Base-by-base conservation (phyloP, 1,140 invertebrate species). In the Maconellicoccus hirsutus region DNA sequence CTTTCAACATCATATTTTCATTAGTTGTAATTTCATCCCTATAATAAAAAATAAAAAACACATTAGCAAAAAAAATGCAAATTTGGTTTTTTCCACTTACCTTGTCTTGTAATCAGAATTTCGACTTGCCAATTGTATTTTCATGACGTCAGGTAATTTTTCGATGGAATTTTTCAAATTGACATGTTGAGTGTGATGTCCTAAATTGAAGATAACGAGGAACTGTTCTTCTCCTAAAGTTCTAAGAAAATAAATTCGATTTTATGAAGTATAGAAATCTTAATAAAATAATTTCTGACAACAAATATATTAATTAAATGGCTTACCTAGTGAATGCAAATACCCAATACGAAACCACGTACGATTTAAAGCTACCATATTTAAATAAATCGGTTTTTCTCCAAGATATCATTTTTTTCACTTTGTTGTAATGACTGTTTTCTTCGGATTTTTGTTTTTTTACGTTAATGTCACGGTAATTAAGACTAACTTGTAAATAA, bases 401-500 rank as follows among this genome's bases (percentile, higher is more conserved):
- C 26, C 70, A 61, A 27, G 27, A 1, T 16, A 69, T 33, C 29
- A 73, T 29, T 38, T 29, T 61, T 59, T 72, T 73, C 25, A 59
- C 73, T 29, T 73, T 33, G 19, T 73, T 73, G 10, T 63, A 70
- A 52, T 69, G 26, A 14, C 71, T 72, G 4, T 16, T 61, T 12
- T 39, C 63, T n/a, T 29, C 59, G 19, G 70, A 22, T 69, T 73
- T 38, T 27, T 73, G 71, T 6, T 38, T 10, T 39, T 82, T 75
- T 0, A 85, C 82, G 74, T 86, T 87, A 25, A 79, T 74, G 0
- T 75, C 74, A 8, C 73, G 69, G 73, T 84, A 87, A 73, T 85
- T 80, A 0, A 79, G 73, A 74, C 83, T 81, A 0, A 88, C 77
- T 1, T 89, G 89, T 7, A 92, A 76, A 87, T 89, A 92, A 0